phyloP scores from a whole-genome alignment of 2,888 invertebrate species.

The Synanthedon formicaeformis region DNA sequence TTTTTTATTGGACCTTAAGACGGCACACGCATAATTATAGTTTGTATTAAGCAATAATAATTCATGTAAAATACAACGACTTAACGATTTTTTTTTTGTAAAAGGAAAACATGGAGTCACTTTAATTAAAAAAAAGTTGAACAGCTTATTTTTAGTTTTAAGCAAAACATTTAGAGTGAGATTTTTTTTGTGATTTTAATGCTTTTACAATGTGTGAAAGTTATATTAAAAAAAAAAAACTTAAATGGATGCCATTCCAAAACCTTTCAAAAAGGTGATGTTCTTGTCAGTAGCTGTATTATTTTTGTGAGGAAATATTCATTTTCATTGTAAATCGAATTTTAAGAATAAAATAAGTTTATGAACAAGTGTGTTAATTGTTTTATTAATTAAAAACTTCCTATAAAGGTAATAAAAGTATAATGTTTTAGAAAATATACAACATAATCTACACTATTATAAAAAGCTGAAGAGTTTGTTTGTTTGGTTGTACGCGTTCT shows the following conservation, averaged over 20 bases:
- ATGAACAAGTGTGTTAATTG: conserved; percentile 4
- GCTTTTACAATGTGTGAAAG: no score
- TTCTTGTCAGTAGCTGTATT: conserved; percentile 66
- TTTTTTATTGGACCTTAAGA: conserved; percentile 6
- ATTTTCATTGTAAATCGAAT: conserved; percentile 61
- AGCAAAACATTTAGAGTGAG: neutral
- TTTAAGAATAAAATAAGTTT: conserved; percentile 55
- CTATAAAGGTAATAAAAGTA: no score
- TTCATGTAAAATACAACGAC: conserved; percentile 27
- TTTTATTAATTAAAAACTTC: neutral
- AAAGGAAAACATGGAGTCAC: no score
- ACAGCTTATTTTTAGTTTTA: neutral
- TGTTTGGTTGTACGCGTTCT: no score
- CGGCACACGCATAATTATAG: conserved; percentile 14
- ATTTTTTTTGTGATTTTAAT: no score
- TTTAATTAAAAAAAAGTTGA: neutral
- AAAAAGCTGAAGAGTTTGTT: no score
- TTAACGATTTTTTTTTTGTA: no score
- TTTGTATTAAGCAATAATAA: conserved; percentile 9
- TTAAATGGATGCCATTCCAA: conserved; percentile 59
- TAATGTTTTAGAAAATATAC: no score
- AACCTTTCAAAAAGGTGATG: conserved; percentile 63
- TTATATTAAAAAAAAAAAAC: no score
- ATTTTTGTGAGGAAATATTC: conserved; percentile 39
- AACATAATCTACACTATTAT: no score